Evolutionary conservation across 35 echinoderm and acorn worm species (phyloP).

Genomic region (Antedon bifida): DNA sequence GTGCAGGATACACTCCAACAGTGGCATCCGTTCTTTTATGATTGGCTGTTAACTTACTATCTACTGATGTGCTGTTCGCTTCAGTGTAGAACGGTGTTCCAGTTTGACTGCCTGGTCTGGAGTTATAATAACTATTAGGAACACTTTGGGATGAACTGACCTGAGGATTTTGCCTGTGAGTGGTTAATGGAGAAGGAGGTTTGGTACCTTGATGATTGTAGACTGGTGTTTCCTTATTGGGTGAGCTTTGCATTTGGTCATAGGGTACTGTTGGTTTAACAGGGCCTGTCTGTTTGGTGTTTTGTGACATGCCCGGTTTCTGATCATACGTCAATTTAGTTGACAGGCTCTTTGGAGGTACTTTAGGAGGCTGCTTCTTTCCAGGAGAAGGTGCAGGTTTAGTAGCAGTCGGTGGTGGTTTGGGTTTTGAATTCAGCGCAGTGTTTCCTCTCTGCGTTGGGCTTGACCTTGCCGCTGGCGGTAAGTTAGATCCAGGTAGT

Average conservation of each 20-base stretch:
- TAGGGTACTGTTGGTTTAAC: background rate
- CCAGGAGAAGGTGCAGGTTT: background rate
- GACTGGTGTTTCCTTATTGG: background rate
- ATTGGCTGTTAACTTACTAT: background rate
- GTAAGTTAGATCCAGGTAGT: background rate
- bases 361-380: background rate
- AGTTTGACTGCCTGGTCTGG: background rate
- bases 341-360: background rate
- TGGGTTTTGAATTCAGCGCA: background rate
- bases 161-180: background rate
- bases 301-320: background rate
- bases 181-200: background rate
- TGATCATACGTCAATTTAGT: background rate
- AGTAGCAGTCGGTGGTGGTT: background rate
- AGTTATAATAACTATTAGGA: background rate
- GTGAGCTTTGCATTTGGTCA: background rate
- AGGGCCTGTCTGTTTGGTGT: background rate
- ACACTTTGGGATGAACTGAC: background rate
- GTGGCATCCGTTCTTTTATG: conserved; percentile 62
- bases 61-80: background rate
- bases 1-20: conserved; percentile 58
- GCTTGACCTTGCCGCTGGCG: background rate
- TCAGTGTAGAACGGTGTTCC: background rate
- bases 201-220: background rate
- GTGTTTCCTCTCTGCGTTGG: background rate